phyloP scores from a whole-genome alignment of 2,888 invertebrate genomes.

The Idaea dimidiata region DNA sequence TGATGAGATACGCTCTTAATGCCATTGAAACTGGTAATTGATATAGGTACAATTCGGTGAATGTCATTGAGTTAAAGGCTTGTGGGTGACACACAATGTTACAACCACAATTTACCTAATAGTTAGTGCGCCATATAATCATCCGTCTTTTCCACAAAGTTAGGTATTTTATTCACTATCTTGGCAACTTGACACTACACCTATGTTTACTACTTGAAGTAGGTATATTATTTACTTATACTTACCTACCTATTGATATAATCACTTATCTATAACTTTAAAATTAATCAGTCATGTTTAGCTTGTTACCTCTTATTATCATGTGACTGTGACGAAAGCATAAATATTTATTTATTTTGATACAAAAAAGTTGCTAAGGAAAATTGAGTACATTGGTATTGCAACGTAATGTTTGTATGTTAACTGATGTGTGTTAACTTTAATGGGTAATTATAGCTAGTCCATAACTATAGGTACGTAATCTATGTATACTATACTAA shows the following conservation, averaged over 20 bases:
- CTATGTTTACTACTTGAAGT: not conserved
- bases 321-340: conserved; percentile 1
- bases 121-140: not conserved
- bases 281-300: not conserved
- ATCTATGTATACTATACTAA: too few relatives aligned
- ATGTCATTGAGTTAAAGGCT: not conserved
- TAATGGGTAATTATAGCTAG: too few relatives aligned
- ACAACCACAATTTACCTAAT: too few relatives aligned
- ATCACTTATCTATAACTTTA: not conserved
- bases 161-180: not conserved
- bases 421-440: too few relatives aligned
- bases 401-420: not conserved
- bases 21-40: not conserved
- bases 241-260: not conserved
- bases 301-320: not conserved
- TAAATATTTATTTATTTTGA: not conserved
- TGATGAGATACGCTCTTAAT: not conserved
- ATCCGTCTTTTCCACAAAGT: not conserved
- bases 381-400: not conserved
- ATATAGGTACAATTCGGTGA: not conserved
- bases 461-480: too few relatives aligned
- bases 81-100: not conserved
- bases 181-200: not conserved
- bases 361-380: not conserved
- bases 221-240: not conserved